Conservation (phyloP, 2,113 vertebrate species). For the Prunella fulvescens region DNA sequence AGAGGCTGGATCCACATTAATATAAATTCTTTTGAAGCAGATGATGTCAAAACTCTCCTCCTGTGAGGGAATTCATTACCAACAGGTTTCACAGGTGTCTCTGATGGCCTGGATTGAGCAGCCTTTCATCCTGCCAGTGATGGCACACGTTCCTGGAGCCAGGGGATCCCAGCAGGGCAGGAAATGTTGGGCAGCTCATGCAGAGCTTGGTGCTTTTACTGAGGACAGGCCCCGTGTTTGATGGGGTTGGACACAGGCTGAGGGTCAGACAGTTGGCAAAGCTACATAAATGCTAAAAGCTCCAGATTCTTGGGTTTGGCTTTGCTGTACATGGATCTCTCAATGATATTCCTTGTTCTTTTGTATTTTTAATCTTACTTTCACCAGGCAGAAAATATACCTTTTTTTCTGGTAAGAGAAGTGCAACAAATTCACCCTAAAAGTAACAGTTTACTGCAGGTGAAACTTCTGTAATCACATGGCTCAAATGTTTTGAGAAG, state of each 20-base stretch:
- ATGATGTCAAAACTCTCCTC: background rate
- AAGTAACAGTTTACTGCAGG: background rate
- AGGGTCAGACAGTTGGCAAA: background rate
- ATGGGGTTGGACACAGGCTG: background rate
- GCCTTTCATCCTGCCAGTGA: background rate
- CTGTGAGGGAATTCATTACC: background rate
- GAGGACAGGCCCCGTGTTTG: rapidly evolving
- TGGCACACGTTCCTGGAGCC: background rate
- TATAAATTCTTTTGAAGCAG: background rate
- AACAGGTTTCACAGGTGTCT: background rate
- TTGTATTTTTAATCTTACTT: background rate
- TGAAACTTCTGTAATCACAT: background rate
- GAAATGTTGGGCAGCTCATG: too few relatives aligned
- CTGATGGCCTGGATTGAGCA: background rate
- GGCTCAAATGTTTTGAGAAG: background rate
- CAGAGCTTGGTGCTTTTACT: background rate
- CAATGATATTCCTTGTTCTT: background rate
- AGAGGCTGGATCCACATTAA: background rate
- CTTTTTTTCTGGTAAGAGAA: background rate
- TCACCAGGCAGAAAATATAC: background rate
- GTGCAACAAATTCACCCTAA: background rate
- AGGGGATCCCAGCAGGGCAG: background rate
- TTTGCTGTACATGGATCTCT: background rate
- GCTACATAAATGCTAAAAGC: background rate
- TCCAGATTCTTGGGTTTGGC: background rate